Percentiles rank a stretch among this genome's conserved stretches.
These are phyloP conservation scores for Rhea pennata DNA, from an alignment of 2,113 vertebrate species.

Conservation along the genomic window DNA sequence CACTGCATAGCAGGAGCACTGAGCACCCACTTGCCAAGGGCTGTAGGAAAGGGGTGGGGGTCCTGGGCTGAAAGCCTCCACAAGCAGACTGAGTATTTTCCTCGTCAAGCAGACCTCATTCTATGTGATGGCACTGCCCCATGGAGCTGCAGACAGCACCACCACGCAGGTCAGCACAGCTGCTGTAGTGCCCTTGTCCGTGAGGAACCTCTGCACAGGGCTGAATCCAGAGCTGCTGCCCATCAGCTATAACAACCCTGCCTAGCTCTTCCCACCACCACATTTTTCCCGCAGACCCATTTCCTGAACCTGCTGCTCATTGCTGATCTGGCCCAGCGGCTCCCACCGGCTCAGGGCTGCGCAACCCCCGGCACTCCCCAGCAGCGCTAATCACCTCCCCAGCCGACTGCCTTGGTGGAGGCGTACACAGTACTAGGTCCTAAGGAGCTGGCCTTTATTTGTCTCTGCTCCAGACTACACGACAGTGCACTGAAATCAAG, in stretches of 20 bases:
- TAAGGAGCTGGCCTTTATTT: background rate
- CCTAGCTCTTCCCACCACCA: background rate
- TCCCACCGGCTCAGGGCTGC: fast-evolving
- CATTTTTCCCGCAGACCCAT: background rate
- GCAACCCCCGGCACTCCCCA: background rate
- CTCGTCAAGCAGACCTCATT: background rate
- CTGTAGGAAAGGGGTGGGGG: background rate
- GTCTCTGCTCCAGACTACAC: fast-evolving
- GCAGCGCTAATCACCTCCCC: background rate
- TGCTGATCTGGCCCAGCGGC: background rate
- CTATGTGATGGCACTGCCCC: background rate
- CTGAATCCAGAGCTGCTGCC: background rate
- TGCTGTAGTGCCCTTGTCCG: no score
- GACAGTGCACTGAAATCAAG: background rate
- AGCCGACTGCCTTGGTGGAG: background rate
- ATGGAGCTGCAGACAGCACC: background rate
- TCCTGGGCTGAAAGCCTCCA: background rate
- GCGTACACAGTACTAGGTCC: background rate
- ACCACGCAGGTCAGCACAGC: fast-evolving
- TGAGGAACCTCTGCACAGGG: background rate
- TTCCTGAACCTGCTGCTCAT: background rate
- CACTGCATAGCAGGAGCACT: background rate
- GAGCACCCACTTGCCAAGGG: background rate
- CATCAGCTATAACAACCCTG: background rate
- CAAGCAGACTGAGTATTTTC: background rate